Percentiles rank a stretch among this genome's conserved stretches.
phyloP scores from a whole-genome alignment of 2,113 vertebrate species.

The Lycocorax pyrrhopterus region DNA sequence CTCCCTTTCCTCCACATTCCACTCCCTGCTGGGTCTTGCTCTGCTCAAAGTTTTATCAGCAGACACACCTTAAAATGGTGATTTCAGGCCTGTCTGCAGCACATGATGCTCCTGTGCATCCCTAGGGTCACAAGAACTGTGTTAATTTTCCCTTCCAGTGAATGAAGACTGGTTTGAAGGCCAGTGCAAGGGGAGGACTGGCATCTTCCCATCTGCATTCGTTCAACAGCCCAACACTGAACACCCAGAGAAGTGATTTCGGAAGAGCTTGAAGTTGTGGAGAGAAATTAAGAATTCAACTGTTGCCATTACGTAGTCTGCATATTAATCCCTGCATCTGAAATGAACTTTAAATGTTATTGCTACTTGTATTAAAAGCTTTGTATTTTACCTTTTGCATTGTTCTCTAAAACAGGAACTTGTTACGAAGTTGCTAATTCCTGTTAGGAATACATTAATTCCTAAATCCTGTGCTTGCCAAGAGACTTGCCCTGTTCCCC shows the following conservation, averaged over 20 bases:
- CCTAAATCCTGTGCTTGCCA: not conserved
- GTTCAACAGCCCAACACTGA: conserved; percentile 34
- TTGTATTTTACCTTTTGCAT: not conserved
- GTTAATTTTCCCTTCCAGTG: conserved; percentile 71
- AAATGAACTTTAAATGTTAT: not conserved
- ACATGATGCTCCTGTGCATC: not conserved
- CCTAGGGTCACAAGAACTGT: not conserved
- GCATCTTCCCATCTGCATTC: conserved; percentile 90
- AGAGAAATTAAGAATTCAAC: not conserved
- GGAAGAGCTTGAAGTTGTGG: not conserved
- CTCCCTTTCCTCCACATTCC: not conserved
- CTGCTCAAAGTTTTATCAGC: not conserved
- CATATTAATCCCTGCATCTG: not conserved
- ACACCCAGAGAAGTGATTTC: not conserved
- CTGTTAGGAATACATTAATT: not conserved
- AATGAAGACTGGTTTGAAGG: conserved; percentile 94
- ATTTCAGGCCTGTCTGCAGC: not conserved
- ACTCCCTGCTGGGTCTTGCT: not conserved
- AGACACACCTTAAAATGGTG: not conserved
- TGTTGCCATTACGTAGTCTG: not conserved
- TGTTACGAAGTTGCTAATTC: not conserved
- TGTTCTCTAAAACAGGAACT: not conserved
- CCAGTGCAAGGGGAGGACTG: conserved; percentile 80
- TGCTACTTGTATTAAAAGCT: not conserved
- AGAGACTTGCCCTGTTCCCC: not conserved